A percentile compares a stretch with the other conserved stretches of the same genome.
Conservation (phyloP, 53 echinoderm and acorn worm genomes). For the Pentamera pediparva region DNA sequence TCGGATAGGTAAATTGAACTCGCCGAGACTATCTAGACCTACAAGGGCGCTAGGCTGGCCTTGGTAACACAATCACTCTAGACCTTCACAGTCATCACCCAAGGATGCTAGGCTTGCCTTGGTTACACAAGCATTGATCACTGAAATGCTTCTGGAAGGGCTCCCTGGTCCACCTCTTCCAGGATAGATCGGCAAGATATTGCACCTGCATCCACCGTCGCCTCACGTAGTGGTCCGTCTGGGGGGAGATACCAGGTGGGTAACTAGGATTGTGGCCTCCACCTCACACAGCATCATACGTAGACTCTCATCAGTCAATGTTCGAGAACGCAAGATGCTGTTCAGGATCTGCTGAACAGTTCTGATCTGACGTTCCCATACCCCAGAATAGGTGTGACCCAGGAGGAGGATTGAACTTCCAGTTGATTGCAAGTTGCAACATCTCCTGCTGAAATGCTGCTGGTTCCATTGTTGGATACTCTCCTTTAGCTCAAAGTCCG, state of each 20-base stretch:
- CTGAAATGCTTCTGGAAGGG: conserved; percentile 11
- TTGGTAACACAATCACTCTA: too few species aligned
- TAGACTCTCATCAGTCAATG: conserved; percentile 33
- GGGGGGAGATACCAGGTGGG: neutral
- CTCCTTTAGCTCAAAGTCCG: conserved; percentile 22
- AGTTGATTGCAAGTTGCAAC: conserved; percentile 7
- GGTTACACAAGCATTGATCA: neutral
- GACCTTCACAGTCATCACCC: neutral
- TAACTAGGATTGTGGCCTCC: conserved; percentile 24
- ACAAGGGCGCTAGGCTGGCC: too few species aligned
- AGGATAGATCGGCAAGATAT: conserved; percentile 42
- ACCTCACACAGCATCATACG: conserved; percentile 42
- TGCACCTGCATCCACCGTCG: conserved; percentile 52
- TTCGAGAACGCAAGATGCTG: conserved; percentile 14
- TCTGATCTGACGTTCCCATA: conserved; percentile 43
- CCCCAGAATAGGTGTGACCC: conserved; percentile 39
- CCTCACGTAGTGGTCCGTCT: conserved; percentile 30
- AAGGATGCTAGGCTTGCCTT: neutral
- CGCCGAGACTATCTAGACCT: too few species aligned
- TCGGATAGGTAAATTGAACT: too few species aligned
- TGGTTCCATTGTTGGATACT: conserved; percentile 31
- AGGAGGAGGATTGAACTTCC: conserved; percentile 39
- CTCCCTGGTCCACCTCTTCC: conserved; percentile 44
- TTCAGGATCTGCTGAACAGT: conserved; percentile 44
- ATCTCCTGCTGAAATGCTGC: neutral